phyloP scores from a whole-genome alignment of 2,113 vertebrate genomes.

The Stictonetta naevosa region DNA sequence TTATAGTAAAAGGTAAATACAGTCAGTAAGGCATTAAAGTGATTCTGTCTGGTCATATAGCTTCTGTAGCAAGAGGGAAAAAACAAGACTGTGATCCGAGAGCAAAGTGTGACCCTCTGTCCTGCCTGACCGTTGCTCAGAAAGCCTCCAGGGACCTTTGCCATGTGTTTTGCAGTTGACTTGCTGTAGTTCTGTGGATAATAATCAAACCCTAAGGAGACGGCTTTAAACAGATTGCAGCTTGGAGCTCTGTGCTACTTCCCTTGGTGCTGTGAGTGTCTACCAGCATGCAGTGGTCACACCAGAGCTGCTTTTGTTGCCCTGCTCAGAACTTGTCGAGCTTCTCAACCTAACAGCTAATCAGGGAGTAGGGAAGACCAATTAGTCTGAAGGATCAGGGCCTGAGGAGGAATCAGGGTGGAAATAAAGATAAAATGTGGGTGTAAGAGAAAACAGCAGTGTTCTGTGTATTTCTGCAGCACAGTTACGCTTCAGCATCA shows the following conservation, averaged over 20 bases:
- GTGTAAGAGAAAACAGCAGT: not conserved
- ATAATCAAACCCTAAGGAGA: not conserved
- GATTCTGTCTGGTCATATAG: not conserved
- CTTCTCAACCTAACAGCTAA: not conserved
- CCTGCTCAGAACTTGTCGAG: rapidly evolving
- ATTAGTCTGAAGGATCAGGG: not conserved
- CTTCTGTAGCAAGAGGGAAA: not conserved
- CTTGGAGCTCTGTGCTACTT: not conserved
- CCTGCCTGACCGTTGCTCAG: not conserved
- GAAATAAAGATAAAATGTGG: not conserved
- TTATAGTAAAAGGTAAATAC: not conserved
- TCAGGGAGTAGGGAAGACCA: not conserved
- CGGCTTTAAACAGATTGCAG: not conserved
- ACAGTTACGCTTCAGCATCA: not conserved
- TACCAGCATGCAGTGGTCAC: rapidly evolving
- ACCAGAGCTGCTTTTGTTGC: not conserved
- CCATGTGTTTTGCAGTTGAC: not conserved
- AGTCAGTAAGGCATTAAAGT: not conserved
- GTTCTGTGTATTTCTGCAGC: not conserved
- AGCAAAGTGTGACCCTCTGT: not conserved
- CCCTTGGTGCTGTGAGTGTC: not conserved
- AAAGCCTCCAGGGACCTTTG: not conserved
- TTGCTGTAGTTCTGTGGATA: not conserved
- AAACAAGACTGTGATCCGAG: not conserved
- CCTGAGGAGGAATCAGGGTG: not conserved